Evolutionary conservation across 2,113 vertebrate genomes (phyloP), one percentile per base, ranked within the genome.

Genomic region (Narcine bancroftii): DNA sequence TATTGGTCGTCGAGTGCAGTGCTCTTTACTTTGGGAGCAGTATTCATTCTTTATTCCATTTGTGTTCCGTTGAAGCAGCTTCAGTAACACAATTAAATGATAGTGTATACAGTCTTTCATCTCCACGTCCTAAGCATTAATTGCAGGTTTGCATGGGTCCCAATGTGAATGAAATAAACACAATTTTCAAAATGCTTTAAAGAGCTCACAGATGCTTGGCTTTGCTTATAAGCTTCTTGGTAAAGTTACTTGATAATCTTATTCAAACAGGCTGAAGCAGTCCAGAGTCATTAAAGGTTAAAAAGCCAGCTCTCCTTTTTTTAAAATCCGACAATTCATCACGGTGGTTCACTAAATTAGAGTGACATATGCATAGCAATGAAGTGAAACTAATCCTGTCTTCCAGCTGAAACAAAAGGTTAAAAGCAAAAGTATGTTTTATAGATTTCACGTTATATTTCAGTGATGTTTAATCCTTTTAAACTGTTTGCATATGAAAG

Each of bases 381-480:
- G 87, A 91, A 45, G 39, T 69, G 36, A 91, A 91, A 26, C 39
- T 29, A 91, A 66, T 91, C 21, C 39, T n/a, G 19, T 42, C 89
- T 42, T 42, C 63, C 24, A 29, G 63, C 63, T 91, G 56, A 91
- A 87, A 47, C 89, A 91, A 33, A 2, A 87, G 81, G n/a, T 29
- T 60, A n/a, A 56, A 29, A 47, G 11, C 33, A 85, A 53, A 36
- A 36, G 33, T 56, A 17, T 87, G 13, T 7, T 60, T 60, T 36
- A 60, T 53, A 87, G 56, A 33, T 50, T 81, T 85, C n/a, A n/a
- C 56, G 11, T 21, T 79, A 9, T 50, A 85, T 56, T 56, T 85
- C 81, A 85, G 56, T n/a, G n/a, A 60, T 36, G 72, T 19, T 87
- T 87, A 60, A 60, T 56, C n/a, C 50, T 85, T 87, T 87, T 36